Conservation (phyloP, 2,797 vertebrate genomes). For the Cirrhinus molitorella region DNA sequence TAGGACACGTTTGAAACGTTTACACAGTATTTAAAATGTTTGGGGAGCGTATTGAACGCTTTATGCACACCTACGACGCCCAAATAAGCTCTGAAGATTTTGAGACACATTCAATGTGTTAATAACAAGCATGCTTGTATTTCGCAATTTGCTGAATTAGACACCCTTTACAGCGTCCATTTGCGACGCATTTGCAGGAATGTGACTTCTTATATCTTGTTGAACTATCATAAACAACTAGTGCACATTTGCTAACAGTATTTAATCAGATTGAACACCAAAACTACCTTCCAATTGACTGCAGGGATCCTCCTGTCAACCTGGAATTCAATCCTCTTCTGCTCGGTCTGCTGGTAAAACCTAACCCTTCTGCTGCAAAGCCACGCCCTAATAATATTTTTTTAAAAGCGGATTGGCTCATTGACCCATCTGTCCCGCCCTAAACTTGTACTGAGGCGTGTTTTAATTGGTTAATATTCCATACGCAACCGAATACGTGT, state of each 20-base stretch:
- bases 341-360: slow-evolving; percentile 64
- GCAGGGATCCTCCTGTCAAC: slow-evolving; percentile 71
- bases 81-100: neutral
- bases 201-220: neutral
- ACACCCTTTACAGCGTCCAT: neutral
- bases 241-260: neutral
- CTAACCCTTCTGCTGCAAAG: slow-evolving; percentile 53
- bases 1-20: neutral
- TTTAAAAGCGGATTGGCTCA: slow-evolving; percentile 64
- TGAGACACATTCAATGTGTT: slow-evolving; percentile 6
- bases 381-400: slow-evolving; percentile 45
- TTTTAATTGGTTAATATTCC: slow-evolving; percentile 61
- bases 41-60: neutral
- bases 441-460: rapidly evolving
- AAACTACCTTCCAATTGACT: slow-evolving; percentile 76
- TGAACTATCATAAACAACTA: neutral
- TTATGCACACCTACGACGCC: neutral
- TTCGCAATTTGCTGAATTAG: slow-evolving; percentile 39
- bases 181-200: neutral
- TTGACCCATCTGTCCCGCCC: slow-evolving; percentile 44
- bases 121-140: slow-evolving; percentile 8
- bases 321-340: slow-evolving; percentile 67
- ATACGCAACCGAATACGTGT: too few relatives aligned
- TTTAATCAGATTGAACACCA: neutral
- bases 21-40: neutral